Evolutionary conservation across 2,113 vertebrate genomes (phyloP).

Genomic region (Brienomyrus longianalis): DNA sequence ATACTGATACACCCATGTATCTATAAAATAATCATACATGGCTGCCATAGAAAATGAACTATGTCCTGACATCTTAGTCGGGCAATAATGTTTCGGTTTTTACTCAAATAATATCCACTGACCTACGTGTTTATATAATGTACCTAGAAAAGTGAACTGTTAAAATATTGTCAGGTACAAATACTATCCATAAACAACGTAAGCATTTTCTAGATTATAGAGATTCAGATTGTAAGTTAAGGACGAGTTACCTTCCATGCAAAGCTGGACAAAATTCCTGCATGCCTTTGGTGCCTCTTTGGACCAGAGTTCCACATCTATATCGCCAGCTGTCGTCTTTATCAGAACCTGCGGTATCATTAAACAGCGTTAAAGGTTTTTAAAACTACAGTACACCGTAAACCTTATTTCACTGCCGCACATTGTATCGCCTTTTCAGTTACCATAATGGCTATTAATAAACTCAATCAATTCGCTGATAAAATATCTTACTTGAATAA

Average conservation of each 20-base stretch:
- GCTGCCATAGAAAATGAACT: background rate
- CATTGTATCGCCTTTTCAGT: background rate
- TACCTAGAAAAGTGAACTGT: background rate
- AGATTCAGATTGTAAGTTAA: background rate
- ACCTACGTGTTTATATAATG: background rate
- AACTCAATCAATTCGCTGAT: background rate
- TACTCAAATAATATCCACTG: background rate
- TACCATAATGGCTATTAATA: background rate
- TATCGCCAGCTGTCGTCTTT: slow-evolving; percentile 91
- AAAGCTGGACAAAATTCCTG: slow-evolving; percentile 91
- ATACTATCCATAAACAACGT: background rate
- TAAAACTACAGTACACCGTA: background rate
- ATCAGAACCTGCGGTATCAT: slow-evolving; percentile 72
- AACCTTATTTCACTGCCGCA: background rate
- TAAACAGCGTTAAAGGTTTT: background rate
- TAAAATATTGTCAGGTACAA: background rate
- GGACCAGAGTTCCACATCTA: slow-evolving; percentile 94
- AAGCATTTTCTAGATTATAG: background rate
- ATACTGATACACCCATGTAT: background rate
- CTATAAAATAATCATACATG: background rate
- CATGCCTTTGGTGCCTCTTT: slow-evolving; percentile 95
- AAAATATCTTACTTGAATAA: background rate
- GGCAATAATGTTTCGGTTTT: background rate
- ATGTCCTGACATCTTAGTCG: background rate
- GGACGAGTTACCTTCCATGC: slow-evolving; percentile 82